phyloP scores from a whole-genome alignment of 1,140 invertebrate genomes.

The Trachymyrmex septentrionalis region DNA sequence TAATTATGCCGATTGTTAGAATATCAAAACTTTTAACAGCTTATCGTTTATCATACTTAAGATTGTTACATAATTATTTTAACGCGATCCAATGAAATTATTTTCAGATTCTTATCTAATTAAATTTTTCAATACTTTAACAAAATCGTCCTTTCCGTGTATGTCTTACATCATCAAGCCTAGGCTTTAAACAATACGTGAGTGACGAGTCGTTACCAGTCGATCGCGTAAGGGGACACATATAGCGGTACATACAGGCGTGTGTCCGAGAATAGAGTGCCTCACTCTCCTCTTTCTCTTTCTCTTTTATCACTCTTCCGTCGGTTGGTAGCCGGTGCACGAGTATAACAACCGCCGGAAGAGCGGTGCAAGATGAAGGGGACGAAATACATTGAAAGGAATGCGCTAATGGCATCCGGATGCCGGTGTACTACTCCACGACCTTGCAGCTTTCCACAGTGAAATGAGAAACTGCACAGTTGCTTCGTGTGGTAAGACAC shows the following conservation, averaged over 20 bases:
- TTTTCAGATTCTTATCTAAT: too few species aligned
- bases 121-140: too few species aligned
- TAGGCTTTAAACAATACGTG: slow-evolving; percentile 12
- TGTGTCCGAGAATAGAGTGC: slow-evolving; percentile 29
- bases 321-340: not conserved
- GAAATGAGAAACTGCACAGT: slow-evolving; percentile 38
- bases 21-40: too few species aligned
- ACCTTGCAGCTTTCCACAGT: slow-evolving; percentile 43
- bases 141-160: too few species aligned
- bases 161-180: not conserved
- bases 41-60: too few species aligned
- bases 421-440: slow-evolving; percentile 21
- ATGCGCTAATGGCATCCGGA: slow-evolving; percentile 61
- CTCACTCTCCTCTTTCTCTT: not conserved
- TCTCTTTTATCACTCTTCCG: slow-evolving; percentile 33
- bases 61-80: too few species aligned
- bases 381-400: slow-evolving; percentile 36
- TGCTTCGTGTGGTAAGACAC: not conserved
- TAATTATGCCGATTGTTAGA: too few species aligned
- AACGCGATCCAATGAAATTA: too few species aligned
- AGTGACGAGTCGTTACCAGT: slow-evolving; percentile 58
- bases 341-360: slow-evolving; percentile 44
- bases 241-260: slow-evolving; percentile 41
- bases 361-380: slow-evolving; percentile 40
- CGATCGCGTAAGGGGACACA: slow-evolving; percentile 39